Evolutionary conservation across 1,140 invertebrate species (phyloP), one percentile per base, ranked within the genome.

Genomic region (Trypoxylus dichotomus): DNA sequence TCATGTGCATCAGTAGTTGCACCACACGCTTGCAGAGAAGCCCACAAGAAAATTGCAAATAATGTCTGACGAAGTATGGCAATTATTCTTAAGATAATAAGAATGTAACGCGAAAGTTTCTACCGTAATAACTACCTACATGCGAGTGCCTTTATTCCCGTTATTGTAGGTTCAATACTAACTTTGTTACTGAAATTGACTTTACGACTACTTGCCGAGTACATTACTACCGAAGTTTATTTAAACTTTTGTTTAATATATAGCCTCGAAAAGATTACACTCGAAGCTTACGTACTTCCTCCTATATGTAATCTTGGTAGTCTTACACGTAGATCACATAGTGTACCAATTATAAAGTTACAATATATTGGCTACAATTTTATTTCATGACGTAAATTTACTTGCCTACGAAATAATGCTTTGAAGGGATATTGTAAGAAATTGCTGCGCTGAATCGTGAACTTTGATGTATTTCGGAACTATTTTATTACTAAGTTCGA

Each of bases 101-200:
- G 47, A 15, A 54, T 54, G 47, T n/a, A 54, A n/a, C 1, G 47
- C 11, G 47, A 54, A 54, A 54, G 47, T 54, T 54, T 54, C 47
- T n/a, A 2, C 15, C 19, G 47, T 19, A 54, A 54, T 54, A 54
- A 54, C 47, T 54, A 54, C 47, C 19, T 54, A 54, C 6, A 54
- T 19, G 47, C 47, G 47, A 54, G 47, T 3, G 19, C 47, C 47
- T 54, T 54, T n/a, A 54, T 54, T 54, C 47, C 19, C 47, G 15
- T 54, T 37, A 37, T 37, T 37, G 32, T 37, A 37, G 10, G 32
- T 37, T 54, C 15, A 19, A 54, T 19, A 19, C 19, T 54, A 54
- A 54, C 47, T 54, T 54, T 54, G 47, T 54, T 54, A 6, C 47
- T 54, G 47, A 54, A 54, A 54, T 54, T 54, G 47, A 54, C 47